phyloP scores from a whole-genome alignment of 2,797 vertebrate genomes.

The Gambusia yucatana region DNA sequence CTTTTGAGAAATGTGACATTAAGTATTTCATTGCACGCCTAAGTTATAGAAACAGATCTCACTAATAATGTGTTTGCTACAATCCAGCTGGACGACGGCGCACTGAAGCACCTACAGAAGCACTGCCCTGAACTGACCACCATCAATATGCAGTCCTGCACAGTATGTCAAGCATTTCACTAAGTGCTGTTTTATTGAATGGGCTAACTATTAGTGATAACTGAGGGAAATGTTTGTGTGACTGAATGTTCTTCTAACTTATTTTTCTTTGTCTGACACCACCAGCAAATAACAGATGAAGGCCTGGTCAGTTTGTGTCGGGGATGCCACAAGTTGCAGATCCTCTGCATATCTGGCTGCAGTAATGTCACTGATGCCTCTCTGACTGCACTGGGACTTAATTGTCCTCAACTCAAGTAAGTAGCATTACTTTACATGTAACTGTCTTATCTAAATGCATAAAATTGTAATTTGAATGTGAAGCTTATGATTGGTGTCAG shows the following conservation, averaged over 20 bases:
- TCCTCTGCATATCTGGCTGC: slow-evolving; percentile 91
- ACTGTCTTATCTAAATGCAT: not conserved
- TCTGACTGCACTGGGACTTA: slow-evolving; percentile 90
- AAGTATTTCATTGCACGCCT: not conserved
- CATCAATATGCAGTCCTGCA: slow-evolving; percentile 94
- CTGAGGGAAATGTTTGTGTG: slow-evolving; percentile 12
- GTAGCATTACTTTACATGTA: slow-evolving; percentile 35
- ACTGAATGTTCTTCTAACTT: slow-evolving; percentile 32
- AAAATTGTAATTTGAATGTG: not conserved
- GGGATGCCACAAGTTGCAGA: slow-evolving; percentile 90
- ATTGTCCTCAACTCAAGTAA: slow-evolving; percentile 92
- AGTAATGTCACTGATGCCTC: slow-evolving; percentile 91
- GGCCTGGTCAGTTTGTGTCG: slow-evolving; percentile 90
- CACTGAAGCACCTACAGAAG: slow-evolving; percentile 90
- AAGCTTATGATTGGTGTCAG: not conserved
- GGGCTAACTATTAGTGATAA: slow-evolving; percentile 10
- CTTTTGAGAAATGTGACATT: not conserved
- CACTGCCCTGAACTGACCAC: slow-evolving; percentile 91
- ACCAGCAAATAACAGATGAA: slow-evolving; percentile 90
- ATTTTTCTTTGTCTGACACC: slow-evolving; percentile 30
- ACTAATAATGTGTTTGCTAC: not conserved
- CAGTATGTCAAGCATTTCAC: slow-evolving; percentile 77
- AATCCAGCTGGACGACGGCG: slow-evolving; percentile 88
- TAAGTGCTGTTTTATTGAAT: not conserved
- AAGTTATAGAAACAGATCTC: slow-evolving; percentile 6